These are phyloP conservation scores for Sterrhoptilus dennistouni DNA, from an alignment of 2,113 vertebrate species.

Conservation along the genomic window DNA sequence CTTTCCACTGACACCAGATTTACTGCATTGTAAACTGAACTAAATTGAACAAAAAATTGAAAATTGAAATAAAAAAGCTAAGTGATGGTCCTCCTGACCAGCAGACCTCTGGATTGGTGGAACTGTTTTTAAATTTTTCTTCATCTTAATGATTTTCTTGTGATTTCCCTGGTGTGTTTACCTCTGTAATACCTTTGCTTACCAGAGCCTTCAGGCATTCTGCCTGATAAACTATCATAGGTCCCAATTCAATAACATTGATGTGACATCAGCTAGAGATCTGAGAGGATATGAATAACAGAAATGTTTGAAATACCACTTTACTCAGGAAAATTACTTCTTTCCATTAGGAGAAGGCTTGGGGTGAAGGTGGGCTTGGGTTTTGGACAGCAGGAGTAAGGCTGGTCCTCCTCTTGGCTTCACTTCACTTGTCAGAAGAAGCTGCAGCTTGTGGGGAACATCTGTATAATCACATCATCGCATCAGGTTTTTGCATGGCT, in stretches of 20 bases:
- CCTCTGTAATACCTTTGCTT: constrained; percentile 24
- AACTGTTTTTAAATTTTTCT: constrained; percentile 29
- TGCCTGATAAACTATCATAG: constrained; percentile 29
- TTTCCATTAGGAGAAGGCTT: background rate
- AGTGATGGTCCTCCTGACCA: background rate
- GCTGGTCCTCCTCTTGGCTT: background rate
- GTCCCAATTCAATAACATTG: background rate
- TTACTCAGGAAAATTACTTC: background rate
- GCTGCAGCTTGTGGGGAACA: background rate
- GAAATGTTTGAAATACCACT: background rate
- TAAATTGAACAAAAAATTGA: too few species aligned
- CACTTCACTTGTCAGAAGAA: background rate
- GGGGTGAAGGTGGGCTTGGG: background rate
- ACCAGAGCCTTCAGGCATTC: background rate
- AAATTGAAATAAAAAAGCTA: constrained; percentile 25
- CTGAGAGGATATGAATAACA: constrained; percentile 4
- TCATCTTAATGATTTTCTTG: constrained; percentile 51
- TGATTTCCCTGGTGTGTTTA: constrained; percentile 51
- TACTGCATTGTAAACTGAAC: background rate
- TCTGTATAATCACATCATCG: background rate
- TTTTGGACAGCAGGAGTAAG: background rate
- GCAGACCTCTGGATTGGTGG: constrained; percentile 31
- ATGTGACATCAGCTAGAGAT: constrained; percentile 21
- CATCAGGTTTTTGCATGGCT: background rate
- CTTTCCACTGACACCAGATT: constrained; percentile 43